These are phyloP conservation scores for Caloenas nicobarica DNA, from an alignment of 2,113 vertebrate genomes.

Conservation along the genomic window DNA sequence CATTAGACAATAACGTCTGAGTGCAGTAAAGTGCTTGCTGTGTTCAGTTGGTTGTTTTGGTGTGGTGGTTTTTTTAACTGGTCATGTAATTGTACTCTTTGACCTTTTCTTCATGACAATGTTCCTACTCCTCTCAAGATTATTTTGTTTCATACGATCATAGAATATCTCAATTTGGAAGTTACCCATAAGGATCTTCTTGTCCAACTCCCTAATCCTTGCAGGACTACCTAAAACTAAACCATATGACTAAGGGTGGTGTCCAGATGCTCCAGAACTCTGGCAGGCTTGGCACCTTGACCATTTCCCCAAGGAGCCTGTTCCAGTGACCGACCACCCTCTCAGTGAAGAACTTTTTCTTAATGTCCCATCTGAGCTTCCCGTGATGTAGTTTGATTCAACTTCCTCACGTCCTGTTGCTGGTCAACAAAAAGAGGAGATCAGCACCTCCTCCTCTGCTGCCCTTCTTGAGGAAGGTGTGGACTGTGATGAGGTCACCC, in stretches of 20 bases:
- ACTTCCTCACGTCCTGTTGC: rapidly evolving
- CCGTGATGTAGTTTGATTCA: background rate
- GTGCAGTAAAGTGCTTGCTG: background rate
- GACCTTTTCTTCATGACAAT: background rate
- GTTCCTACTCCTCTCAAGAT: background rate
- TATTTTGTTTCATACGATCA: background rate
- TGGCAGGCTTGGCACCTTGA: background rate
- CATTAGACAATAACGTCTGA: background rate
- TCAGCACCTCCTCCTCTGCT: background rate
- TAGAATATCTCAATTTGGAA: background rate
- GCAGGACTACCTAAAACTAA: background rate
- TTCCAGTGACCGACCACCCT: background rate
- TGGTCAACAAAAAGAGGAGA: background rate
- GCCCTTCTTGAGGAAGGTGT: background rate
- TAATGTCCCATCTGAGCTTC: background rate
- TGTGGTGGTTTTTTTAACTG: background rate
- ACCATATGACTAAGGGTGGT: background rate
- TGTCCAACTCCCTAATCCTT: background rate
- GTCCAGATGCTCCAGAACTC: background rate
- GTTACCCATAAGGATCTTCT: background rate
- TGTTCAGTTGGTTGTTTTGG: background rate
- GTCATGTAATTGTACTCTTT: background rate
- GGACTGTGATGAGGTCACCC: background rate
- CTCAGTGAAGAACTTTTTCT: background rate
- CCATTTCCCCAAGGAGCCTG: background rate